Conservation (phyloP, 2,113 vertebrate genomes). For the Ochotona curzoniae region DNA sequence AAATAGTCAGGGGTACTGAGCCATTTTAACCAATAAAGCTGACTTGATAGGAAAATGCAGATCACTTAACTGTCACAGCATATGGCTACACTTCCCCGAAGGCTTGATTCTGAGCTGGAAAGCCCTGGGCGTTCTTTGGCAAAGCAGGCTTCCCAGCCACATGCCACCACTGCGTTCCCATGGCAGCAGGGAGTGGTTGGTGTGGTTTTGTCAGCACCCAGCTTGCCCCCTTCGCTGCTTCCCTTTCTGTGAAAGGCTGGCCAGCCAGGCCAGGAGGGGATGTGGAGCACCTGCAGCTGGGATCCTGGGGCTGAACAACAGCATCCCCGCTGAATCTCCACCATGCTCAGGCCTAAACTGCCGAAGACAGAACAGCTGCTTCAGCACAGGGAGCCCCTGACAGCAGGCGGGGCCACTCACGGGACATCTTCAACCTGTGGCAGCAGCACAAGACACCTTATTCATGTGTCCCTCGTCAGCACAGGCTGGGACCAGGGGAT, state of each 20-base stretch:
- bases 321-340: background rate
- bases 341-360: background rate
- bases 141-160: background rate
- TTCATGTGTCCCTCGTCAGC: no score
- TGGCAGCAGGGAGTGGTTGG: background rate
- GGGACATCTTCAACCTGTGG: no score
- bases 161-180: background rate
- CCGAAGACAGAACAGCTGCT: background rate
- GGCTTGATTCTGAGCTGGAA: background rate
- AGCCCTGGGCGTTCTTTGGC: background rate
- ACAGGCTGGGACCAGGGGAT: no score
- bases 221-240: background rate
- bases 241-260: background rate
- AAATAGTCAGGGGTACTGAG: background rate
- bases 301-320: background rate
- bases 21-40: conserved; percentile 61
- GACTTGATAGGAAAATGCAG: conserved; percentile 49
- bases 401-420: background rate
- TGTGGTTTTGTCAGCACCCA: background rate
- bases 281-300: background rate
- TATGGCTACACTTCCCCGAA: background rate
- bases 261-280: background rate
- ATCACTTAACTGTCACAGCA: background rate
- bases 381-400: background rate
- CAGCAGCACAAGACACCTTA: no score